Evolutionary conservation across 2,888 invertebrate species (phyloP).

Genomic region (Ecdyonurus torrentis): DNA sequence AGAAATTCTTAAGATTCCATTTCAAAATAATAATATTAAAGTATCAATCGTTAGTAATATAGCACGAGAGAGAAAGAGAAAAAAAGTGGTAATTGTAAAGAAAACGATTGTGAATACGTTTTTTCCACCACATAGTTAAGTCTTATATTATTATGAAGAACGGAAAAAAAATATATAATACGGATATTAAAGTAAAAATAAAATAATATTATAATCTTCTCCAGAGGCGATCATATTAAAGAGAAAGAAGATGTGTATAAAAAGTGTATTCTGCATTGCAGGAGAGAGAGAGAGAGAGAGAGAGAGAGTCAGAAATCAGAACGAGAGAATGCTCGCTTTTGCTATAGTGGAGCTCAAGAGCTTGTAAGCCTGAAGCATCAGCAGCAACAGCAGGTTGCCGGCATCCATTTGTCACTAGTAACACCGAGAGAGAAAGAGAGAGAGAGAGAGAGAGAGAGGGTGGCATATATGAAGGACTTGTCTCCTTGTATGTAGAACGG

Average conservation of each 20-base stretch:
- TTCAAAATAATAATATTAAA: too few relatives aligned
- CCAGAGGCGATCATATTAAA: not conserved
- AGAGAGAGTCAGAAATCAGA: conserved; percentile 2
- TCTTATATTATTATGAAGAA: too few relatives aligned
- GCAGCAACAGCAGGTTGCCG: not conserved
- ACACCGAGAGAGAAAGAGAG: not conserved
- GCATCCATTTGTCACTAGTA: not conserved
- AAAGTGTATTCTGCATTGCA: not conserved
- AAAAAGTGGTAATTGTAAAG: too few relatives aligned
- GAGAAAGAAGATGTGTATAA: not conserved
- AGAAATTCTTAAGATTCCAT: too few relatives aligned
- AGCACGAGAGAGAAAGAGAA: too few relatives aligned
- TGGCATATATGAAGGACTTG: too few relatives aligned
- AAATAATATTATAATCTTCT: not conserved
- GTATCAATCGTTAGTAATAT: too few relatives aligned
- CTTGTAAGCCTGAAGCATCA: not conserved
- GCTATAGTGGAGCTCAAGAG: conserved; percentile 9
- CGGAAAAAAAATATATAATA: too few relatives aligned
- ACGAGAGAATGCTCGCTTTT: not conserved
- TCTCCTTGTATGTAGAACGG: too few relatives aligned
- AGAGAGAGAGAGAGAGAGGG: too few relatives aligned
- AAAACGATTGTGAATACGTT: too few relatives aligned
- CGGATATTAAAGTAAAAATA: not conserved
- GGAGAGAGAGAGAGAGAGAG: conserved; percentile 1
- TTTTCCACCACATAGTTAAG: too few relatives aligned